phyloP scores from a whole-genome alignment of 1,140 invertebrate genomes.

The Diplogasteroides magnus region DNA sequence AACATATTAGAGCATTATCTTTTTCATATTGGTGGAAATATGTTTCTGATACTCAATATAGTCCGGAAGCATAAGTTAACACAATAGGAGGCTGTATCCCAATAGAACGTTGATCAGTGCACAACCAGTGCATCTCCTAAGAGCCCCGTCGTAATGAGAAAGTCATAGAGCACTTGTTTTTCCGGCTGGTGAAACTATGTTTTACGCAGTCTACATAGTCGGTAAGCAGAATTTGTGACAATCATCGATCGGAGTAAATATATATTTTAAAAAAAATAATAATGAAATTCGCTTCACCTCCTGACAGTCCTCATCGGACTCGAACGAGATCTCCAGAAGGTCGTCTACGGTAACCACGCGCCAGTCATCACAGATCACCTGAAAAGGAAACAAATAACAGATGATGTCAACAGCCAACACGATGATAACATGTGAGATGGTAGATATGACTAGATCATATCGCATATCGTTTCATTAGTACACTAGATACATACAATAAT shows the following conservation, averaged over 20 bases:
- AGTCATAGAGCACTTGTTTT: not conserved
- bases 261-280: not conserved
- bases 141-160: not conserved
- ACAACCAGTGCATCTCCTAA: not conserved
- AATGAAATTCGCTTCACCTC: slow-evolving; percentile 1
- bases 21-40: too few relatives aligned
- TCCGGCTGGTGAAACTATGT: not conserved
- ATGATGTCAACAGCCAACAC: not conserved
- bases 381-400: not conserved
- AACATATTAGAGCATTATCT: too few relatives aligned
- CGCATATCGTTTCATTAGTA: too few relatives aligned
- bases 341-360: slow-evolving; percentile 15
- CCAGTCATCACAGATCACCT: slow-evolving; percentile 25
- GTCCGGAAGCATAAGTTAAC: too few relatives aligned
- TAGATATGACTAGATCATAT: not conserved
- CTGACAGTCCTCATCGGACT: not conserved
- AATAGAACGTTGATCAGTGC: not conserved
- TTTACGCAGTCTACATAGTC: not conserved
- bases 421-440: not conserved
- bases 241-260: not conserved
- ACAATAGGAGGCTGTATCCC: too few relatives aligned
- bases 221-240: too few relatives aligned
- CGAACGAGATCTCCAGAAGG: slow-evolving; percentile 19
- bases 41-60: too few relatives aligned
- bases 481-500: too few relatives aligned